Percentiles rank a stretch among this genome's conserved stretches.
Conservation (phyloP, 30 jellyfish, hydroid and myxozoan genomes). For the Aurelia sp. region DNA sequence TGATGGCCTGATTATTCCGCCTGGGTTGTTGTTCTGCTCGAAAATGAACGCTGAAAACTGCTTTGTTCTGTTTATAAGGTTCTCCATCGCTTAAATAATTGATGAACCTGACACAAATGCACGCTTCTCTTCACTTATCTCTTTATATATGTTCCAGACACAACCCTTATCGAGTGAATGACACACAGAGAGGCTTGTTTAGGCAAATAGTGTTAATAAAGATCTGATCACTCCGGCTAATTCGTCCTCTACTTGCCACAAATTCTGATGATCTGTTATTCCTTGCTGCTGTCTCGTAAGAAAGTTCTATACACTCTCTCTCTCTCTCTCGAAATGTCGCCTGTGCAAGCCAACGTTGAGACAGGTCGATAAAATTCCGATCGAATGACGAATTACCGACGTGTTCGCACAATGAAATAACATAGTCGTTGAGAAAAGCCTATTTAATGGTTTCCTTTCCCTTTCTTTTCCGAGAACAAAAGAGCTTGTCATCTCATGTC, state of each 20-base stretch:
- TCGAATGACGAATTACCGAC: slow-evolving; percentile 12
- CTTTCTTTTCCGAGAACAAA: not conserved
- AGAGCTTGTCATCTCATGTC: not conserved
- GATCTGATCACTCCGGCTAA: slow-evolving; percentile 24
- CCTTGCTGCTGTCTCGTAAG: not conserved
- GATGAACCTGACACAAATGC: slow-evolving; percentile 42
- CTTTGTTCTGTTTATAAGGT: slow-evolving; percentile 63
- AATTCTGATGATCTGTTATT: not conserved
- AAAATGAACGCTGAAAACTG: slow-evolving; percentile 58
- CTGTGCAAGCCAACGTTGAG: not conserved
- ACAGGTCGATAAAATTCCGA: not conserved
- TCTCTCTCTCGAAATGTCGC: not conserved
- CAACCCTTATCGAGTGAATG: slow-evolving; percentile 31
- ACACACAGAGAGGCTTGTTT: not conserved
- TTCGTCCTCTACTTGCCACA: slow-evolving; percentile 10
- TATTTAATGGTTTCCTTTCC: slow-evolving; percentile 27
- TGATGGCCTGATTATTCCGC: slow-evolving; percentile 39
- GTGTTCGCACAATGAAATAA: not conserved
- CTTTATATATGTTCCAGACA: not conserved
- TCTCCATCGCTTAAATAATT: slow-evolving; percentile 67
- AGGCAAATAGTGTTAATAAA: slow-evolving; percentile 19
- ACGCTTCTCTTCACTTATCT: slow-evolving; percentile 22
- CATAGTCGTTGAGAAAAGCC: not conserved
- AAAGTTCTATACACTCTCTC: not conserved
- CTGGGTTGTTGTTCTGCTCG: slow-evolving; percentile 53